Evolutionary conservation across 2,888 invertebrate species (phyloP).

Genomic region (Acanthococcus lagerstroemiae): DNA sequence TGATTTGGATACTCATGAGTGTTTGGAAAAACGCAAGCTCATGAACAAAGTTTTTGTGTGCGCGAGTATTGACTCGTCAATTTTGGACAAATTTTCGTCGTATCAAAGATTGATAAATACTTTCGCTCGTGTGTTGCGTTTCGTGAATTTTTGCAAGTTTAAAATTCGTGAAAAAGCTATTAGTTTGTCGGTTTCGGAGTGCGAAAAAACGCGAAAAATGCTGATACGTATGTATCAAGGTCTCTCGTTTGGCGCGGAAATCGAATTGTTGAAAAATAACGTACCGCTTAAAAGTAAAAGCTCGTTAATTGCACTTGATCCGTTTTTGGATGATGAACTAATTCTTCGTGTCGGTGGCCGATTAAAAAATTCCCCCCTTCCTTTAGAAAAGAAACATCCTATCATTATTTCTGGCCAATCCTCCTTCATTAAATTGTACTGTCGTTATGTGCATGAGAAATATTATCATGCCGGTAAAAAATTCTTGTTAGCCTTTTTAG

Average conservation of each 20-base stretch:
- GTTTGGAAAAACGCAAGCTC: background rate
- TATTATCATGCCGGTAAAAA: background rate
- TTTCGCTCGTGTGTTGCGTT: background rate
- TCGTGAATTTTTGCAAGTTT: background rate
- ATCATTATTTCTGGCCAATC: background rate
- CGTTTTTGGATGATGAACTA: background rate
- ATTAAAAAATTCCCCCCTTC: background rate
- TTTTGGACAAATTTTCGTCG: background rate
- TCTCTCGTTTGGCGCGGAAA: background rate
- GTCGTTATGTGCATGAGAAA: background rate
- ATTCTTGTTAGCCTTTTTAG: background rate
- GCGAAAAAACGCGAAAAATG: background rate
- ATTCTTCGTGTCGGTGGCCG: slow-evolving; percentile 11
- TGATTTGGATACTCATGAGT: background rate
- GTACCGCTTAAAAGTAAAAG: background rate
- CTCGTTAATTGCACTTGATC: background rate
- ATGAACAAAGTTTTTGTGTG: background rate
- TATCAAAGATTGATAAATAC: background rate
- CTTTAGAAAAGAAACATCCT: background rate
- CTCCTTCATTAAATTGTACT: background rate
- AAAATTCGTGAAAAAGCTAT: background rate
- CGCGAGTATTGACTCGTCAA: background rate
- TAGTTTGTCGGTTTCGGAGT: background rate
- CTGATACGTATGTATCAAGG: background rate
- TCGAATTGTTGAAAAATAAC: background rate